A percentile compares a stretch with the other conserved stretches of the same genome.
Conservation (phyloP, 2,113 vertebrate species). For the Perca schrenkii region DNA sequence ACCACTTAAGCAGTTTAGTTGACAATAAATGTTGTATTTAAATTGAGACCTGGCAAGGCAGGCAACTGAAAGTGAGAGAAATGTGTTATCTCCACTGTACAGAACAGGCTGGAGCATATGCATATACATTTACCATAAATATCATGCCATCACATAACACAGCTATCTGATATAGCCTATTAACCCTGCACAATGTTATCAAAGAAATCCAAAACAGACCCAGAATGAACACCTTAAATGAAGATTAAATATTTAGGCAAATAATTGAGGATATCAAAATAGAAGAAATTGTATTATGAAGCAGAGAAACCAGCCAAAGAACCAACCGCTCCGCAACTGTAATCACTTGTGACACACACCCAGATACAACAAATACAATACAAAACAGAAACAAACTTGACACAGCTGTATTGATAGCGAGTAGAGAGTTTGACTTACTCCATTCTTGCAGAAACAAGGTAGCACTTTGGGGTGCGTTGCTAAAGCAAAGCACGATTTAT, state of each 20-base stretch:
- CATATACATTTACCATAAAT: not conserved
- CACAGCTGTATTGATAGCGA: not conserved
- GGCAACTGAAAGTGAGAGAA: not conserved
- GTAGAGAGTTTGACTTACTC: constrained; percentile 83
- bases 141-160: not conserved
- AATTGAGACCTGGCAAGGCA: not conserved
- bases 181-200: not conserved
- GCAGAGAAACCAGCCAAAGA: not conserved
- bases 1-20: constrained; percentile 27
- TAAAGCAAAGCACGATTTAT: constrained; percentile 86
- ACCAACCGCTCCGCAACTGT: not conserved
- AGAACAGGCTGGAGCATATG: not conserved
- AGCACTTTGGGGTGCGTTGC: constrained; percentile 86
- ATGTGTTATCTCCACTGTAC: not conserved
- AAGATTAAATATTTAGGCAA: not conserved
- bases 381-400: constrained; percentile 11
- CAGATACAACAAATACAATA: not conserved
- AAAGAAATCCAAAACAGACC: not conserved
- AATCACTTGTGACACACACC: not conserved
- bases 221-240: not conserved
- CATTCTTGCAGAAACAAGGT: constrained; percentile 84
- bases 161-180: not conserved
- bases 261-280: not conserved
- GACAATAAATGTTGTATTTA: constrained; percentile 5
- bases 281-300: not conserved